Base-by-base conservation (phyloP, 2,113 vertebrate genomes). In the Carassius auratus region DNA sequence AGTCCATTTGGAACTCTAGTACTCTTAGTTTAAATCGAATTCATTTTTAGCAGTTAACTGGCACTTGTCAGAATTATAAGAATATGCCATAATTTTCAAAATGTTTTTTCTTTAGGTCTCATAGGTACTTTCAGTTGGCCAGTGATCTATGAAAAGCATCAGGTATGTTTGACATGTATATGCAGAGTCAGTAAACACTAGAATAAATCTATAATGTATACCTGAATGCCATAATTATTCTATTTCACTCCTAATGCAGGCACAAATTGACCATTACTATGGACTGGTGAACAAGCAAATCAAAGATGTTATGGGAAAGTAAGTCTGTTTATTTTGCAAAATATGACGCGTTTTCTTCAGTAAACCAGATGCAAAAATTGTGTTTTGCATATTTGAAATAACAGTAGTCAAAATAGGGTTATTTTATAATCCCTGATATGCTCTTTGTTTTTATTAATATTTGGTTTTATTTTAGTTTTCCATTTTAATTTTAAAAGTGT, bases 101-200 rank as follows among this genome's bases (percentile, higher is more conserved):
- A 30, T 30, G 4, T 76, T 81, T 82, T 84, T 87, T 83, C 78
- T 91, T 33, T 68, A 97, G 96, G 94, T 91, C 95, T 97, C 91
- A 94, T 97, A 86, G 96, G 96, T 42, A 95, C 96, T 93, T 97
- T 97, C 92, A 95, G 95, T 90, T 94, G 96, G 86, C 96, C 96
- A 0, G 94, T 96, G 87, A 94, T 97, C 90, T 97, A 97, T 85
- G 95, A 97, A 90, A 97, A 96, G 91, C 95, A 97, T 91, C 95
- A 97, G 95, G 96, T 97, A 93, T 81, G 45, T 83, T 73, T 74
- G 42, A 9, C 42, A 48, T 66, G 79, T 14, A 12, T 21, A 21
- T 45, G 26, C 59, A n/a, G n/a, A n/a, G n/a, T n/a, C 61, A 26
- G 23, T 42, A 45, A 45, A 64, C 59, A 9, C 4, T n/a, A 64